Conservation (phyloP, 2,888 invertebrate genomes). For the Drosophila merina region DNA sequence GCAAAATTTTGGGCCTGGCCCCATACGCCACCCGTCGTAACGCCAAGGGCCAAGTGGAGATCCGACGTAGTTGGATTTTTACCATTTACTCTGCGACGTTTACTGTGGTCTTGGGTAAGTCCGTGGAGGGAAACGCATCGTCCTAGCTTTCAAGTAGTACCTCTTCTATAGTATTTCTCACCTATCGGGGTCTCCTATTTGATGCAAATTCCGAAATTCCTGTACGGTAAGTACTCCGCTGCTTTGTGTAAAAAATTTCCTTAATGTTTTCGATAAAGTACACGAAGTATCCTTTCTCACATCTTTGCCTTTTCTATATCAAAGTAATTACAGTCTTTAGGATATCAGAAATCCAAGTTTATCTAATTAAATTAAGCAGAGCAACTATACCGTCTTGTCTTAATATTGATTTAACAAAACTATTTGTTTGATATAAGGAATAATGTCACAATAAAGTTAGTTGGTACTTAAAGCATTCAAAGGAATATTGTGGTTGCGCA, state of each 20-base stretch:
- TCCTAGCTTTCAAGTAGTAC: neutral
- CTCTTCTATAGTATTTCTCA: constrained; percentile 73
- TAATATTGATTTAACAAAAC: neutral
- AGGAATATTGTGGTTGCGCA: too few relatives aligned
- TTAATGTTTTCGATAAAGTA: neutral
- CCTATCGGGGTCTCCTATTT: constrained; percentile 81
- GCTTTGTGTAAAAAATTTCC: neutral
- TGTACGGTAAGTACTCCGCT: constrained; percentile 75
- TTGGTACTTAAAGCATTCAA: neutral
- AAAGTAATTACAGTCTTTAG: neutral
- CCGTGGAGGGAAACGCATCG: neutral
- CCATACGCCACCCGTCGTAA: constrained; percentile 78
- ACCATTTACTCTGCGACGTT: constrained; percentile 77
- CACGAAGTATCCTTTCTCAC: neutral
- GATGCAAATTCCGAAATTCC: constrained; percentile 83
- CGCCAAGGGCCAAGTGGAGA: constrained; percentile 73
- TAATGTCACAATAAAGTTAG: neutral
- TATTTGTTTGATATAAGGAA: neutral
- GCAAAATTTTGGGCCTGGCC: constrained; percentile 81
- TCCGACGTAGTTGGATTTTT: constrained; percentile 79
- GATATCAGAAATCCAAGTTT: neutral
- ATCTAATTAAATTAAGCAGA: neutral
- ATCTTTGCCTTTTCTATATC: neutral
- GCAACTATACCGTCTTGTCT: neutral
- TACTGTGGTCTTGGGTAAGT: constrained; percentile 78